Evolutionary conservation across 2,888 invertebrate species (phyloP), one percentile per base, ranked within the genome.

Genomic region (Dugesia japonica): DNA sequence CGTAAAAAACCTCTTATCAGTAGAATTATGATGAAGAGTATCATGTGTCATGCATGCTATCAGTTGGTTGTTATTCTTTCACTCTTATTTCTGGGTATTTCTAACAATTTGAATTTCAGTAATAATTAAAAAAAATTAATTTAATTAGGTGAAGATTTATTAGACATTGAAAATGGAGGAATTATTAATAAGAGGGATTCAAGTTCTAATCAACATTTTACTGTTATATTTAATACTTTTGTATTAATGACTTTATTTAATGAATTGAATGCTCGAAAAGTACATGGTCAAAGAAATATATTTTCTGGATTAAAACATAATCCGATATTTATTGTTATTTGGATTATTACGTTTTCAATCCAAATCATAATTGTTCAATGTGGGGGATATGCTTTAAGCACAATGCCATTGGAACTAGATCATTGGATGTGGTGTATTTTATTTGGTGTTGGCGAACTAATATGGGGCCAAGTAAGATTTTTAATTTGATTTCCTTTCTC

Each of bases 191-290:
- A 79, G 26, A n/a, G 56, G 20, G 77, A 77, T 42, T 20, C 28
- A 1, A 17, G 28, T 28, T n/a, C 9, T 1, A 72, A 72, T 20
- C 26, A 78, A 27, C 98, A 98, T 87, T 98, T 97, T 87, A 99
- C 98, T 77, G 91, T 98, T 84, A 97, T 98, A 85, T 99, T 99
- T 88, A 98, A 99, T 87, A 91, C 95, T 31, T 98, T 98, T 87
- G 98, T 98, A 80, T 92, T 99, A 93, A 99, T 98, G 98, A 98
- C 98, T 17, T 88, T 98, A 80, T 98, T 97, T 88, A 98, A 99
- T 88, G 98, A 99, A 88, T 93, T 98, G 85, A 98, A 99, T 87
- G 95, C 97, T 80, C 89, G 98, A 82, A 98, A 98, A 88, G 97
- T 98, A 83, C 98, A 98, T 87, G 97, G 97, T 80, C 95, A 99